phyloP scores from a whole-genome alignment of 2,888 invertebrate genomes.

The Fragum sueziense region DNA sequence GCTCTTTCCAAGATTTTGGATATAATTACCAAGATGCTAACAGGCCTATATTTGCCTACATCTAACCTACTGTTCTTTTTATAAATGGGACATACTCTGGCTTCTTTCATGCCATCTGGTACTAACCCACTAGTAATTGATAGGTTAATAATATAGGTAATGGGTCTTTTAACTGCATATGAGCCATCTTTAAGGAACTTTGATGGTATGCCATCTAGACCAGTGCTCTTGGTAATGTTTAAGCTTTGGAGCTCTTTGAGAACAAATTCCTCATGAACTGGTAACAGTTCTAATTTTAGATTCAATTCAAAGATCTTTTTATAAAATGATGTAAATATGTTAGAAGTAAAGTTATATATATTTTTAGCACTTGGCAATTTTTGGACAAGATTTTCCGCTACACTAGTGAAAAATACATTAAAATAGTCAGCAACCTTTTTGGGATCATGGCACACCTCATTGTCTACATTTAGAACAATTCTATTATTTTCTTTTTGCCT shows the following conservation, averaged over 20 bases:
- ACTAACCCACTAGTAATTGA: slow-evolving; percentile 42
- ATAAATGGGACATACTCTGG: slow-evolving; percentile 44
- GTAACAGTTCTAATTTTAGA: not conserved
- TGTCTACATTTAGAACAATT: not conserved
- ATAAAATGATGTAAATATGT: not conserved
- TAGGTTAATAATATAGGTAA: slow-evolving; percentile 45
- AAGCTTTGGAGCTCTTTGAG: slow-evolving; percentile 32
- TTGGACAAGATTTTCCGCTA: slow-evolving; percentile 9
- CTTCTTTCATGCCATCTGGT: slow-evolving; percentile 44
- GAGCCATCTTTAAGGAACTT: slow-evolving; percentile 46
- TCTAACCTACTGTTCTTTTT: slow-evolving; percentile 45
- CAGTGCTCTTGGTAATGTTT: slow-evolving; percentile 45
- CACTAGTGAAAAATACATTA: slow-evolving; percentile 11
- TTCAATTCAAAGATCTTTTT: not conserved
- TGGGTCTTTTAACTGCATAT: slow-evolving; percentile 30
- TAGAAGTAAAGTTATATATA: not conserved
- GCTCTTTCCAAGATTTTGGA: slow-evolving; percentile 49
- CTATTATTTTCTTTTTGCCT: not conserved
- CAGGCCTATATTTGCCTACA: slow-evolving; percentile 52
- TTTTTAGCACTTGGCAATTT: slow-evolving; percentile 9
- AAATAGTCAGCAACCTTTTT: slow-evolving; percentile 1
- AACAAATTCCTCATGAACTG: slow-evolving; percentile 17
- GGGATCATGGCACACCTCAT: too few species aligned
- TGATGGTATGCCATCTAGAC: slow-evolving; percentile 42
- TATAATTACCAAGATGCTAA: slow-evolving; percentile 45